Evolutionary conservation across 2,888 invertebrate species (phyloP), one percentile per base, ranked within the genome.

Genomic region (Aphelenchoides bicaudatus): DNA sequence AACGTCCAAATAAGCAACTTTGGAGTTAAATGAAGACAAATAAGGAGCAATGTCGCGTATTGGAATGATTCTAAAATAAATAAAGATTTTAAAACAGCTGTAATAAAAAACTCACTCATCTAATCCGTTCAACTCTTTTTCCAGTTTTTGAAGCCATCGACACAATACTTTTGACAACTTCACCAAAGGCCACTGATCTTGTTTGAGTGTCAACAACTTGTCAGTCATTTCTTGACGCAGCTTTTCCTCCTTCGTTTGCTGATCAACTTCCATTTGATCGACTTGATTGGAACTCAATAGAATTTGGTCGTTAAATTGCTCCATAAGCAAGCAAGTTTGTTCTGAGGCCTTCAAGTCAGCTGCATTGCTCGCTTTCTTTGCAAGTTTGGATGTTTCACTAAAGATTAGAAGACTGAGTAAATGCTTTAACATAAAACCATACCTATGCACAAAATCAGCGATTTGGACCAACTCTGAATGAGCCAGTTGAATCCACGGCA

Each of bases 1-100:
- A 6, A 64, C 38, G 49, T 64, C 64, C 23, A 64, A 47, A 34
- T 51, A 34, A 5, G 64, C 64, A 39, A 64, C 38, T 28, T 61
- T 59, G 13, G 31, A 46, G 23, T 47, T 56, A 39, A 64, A 64
- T 5, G 21, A 16, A 19, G 43, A 31, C 52, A 64, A 30, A 21
- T 56, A 56, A 13, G 34, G 21, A 30, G 51, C 56, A 4, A 46
- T 37, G 10, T 46, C 34, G 28, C 39, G 39, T 2, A 59, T 27
- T 21, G 46, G n/a, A 2, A 29, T 49, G 21, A 48, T 28, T 13
- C 58, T 58, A 16, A 58, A 58, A n/a, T 13, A 27, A 38, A 59
- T 27, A 8, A 21, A 6, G 34, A 34, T 10, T 34, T 10, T 10
- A 34, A 34, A 34, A n/a, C 10, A 34, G n/a, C n/a, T n/a, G 34